Evolutionary conservation across 2,797 vertebrate species (phyloP), one percentile per base, ranked within the genome.

Genomic region (Rhinoraja longicauda): DNA sequence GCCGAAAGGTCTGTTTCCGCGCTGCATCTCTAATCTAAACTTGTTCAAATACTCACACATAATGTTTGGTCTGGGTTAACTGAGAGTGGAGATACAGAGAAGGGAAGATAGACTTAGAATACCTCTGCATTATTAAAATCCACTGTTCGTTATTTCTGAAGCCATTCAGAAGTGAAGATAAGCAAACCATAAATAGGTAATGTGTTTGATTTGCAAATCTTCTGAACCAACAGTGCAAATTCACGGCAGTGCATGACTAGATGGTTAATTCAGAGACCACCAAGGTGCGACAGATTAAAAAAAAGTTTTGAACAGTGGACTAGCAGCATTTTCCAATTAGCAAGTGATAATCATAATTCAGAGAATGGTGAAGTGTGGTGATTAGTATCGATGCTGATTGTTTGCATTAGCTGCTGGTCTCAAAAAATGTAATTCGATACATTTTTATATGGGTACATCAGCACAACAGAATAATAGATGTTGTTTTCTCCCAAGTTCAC

Each of bases 91-190:
- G 59, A 64, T 6, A 32, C n/a, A 88, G 59, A 17, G 32, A 19
- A 67, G 24, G 59, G 8, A 24, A 84, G 62, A 67, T n/a, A 84
- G 53, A n/a, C n/a, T 86, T 86, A n/a, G 15, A 88, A 36, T 88
- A 32, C 2, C 6, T 36, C 24, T 88, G n/a, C 57, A 86, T 86
- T 84, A 59, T 59, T 84, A 84, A 84, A 84, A 84, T 32, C n/a
- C 82, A 86, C 57, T 67, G 13, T 39, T 88, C 59, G 36, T 64
- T 62, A 88, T 67, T 67, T 67, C 84, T 67, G 84, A 88, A 88
- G 32, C 59, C 64, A 36, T 64, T 88, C 36, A 88, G 1, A 24
- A 67, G 57, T 6, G 6, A 17, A 57, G 29, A 32, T 32, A 67
- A 67, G 17, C 0, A 67, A 26, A 53, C 45, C 45, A 53, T 45